A percentile compares a stretch with the other conserved stretches of the same genome.
Evolutionary conservation across 2,797 vertebrate species (phyloP).

Genomic region (Nyctalus aviator): DNA sequence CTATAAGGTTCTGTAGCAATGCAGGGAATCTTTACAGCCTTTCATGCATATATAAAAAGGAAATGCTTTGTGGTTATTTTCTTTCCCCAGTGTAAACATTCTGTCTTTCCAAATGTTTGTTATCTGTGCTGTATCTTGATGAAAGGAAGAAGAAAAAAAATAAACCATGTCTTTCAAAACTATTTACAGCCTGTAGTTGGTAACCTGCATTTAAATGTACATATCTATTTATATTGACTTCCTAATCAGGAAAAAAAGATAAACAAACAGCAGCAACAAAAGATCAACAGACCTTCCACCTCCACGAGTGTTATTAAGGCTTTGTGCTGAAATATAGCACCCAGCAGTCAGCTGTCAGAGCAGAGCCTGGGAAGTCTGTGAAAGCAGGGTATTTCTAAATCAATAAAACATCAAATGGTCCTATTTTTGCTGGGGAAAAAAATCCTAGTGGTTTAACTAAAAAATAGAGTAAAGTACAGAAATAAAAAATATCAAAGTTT

Average conservation of each 20-base stretch:
- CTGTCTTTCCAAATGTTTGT: conserved; percentile 44
- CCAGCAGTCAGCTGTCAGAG: conserved; percentile 24
- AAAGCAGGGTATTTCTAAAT: conserved; percentile 65
- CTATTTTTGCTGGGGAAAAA: neutral
- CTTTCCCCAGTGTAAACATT: conserved; percentile 8
- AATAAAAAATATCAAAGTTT: conserved; percentile 5
- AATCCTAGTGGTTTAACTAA: neutral
- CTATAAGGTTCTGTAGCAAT: conserved; percentile 56
- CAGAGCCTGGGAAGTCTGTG: conserved; percentile 42
- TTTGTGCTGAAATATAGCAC: conserved; percentile 47
- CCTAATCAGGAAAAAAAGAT: neutral
- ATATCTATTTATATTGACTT: conserved; percentile 69
- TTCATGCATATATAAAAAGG: conserved; percentile 34
- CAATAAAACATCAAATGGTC: conserved; percentile 68
- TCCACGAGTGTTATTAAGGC: conserved; percentile 45
- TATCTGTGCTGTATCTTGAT: conserved; percentile 19
- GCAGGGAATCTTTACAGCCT: conserved; percentile 49
- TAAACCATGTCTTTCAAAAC: conserved; percentile 47
- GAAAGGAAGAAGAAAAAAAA: conserved; percentile 62
- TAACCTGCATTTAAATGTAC: conserved; percentile 59
- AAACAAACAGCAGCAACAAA: conserved; percentile 29
- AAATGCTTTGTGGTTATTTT: conserved; percentile 7
- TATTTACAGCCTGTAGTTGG: conserved; percentile 35
- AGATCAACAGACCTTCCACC: neutral
- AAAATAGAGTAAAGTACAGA: conserved; percentile 13